A percentile compares a stretch with the other conserved stretches of the same genome.
phyloP scores from a whole-genome alignment of 2,797 vertebrate genomes.

The Onychomys leucogaster region DNA sequence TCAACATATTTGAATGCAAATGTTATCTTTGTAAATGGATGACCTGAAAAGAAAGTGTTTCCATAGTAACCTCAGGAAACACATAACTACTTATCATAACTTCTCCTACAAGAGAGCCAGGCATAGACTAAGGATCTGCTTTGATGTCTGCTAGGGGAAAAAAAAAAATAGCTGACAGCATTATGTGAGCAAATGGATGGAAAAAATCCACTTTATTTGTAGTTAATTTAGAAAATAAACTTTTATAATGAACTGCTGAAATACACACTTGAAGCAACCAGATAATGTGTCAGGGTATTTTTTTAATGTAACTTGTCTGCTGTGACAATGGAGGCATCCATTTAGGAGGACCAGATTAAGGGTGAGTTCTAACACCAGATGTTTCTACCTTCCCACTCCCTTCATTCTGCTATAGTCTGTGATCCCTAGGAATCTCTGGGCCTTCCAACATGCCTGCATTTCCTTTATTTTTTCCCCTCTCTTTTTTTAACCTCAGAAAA shows the following conservation, averaged over 20 bases:
- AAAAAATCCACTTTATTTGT: conserved; percentile 82
- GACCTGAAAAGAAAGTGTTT: conserved; percentile 90
- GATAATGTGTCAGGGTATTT: conserved; percentile 64
- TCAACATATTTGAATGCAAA: conserved; percentile 90
- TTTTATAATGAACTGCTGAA: conserved; percentile 80
- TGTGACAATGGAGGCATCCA: conserved; percentile 64
- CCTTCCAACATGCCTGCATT: conserved; percentile 70
- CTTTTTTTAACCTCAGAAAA: conserved; percentile 56
- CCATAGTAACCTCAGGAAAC: conserved; percentile 90
- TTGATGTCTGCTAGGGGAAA: conserved; percentile 83
- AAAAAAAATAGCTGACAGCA: conserved; percentile 78
- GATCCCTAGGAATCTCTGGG: conserved; percentile 39
- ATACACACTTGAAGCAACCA: conserved; percentile 65
- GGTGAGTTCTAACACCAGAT: conserved; percentile 61
- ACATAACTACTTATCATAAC: conserved; percentile 90
- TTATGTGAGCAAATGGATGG: conserved; percentile 76
- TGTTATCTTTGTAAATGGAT: conserved; percentile 90
- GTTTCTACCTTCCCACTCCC: conserved; percentile 36
- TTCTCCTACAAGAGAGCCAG: conserved; percentile 85
- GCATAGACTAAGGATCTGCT: conserved; percentile 79
- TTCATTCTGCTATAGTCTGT: conserved; percentile 17
- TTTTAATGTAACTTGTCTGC: conserved; percentile 44
- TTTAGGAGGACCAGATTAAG: conserved; percentile 73
- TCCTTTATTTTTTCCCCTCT: not conserved
- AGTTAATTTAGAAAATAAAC: conserved; percentile 84